Conservation (phyloP, 2,797 vertebrate genomes). For the Mus spretus region DNA sequence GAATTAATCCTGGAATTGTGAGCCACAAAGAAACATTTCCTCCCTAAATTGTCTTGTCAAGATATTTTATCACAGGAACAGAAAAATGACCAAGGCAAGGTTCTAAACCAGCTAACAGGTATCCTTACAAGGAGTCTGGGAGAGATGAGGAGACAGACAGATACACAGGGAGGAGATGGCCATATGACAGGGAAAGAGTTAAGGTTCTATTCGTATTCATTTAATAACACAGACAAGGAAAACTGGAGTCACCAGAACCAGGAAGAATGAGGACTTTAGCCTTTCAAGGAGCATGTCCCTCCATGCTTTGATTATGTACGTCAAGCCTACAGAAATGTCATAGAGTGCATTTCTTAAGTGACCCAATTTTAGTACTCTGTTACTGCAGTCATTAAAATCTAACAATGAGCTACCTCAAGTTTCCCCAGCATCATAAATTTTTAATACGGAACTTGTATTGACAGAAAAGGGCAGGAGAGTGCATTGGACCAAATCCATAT, state of each 20-base stretch:
- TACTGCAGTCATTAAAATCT: background rate
- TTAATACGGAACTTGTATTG: conserved; percentile 13
- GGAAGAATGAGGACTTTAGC: background rate
- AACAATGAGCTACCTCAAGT: background rate
- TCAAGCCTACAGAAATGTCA: background rate
- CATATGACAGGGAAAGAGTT: background rate
- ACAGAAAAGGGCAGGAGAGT: background rate
- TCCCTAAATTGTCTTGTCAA: background rate
- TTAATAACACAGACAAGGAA: background rate
- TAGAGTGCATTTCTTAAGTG: background rate
- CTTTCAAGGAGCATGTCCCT: background rate
- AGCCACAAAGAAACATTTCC: background rate
- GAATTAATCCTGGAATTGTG: background rate
- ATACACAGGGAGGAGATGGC: background rate
- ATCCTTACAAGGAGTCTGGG: background rate
- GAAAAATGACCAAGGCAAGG: background rate
- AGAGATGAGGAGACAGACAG: background rate
- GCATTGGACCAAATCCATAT: background rate
- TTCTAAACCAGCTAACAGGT: background rate
- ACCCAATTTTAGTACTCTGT: background rate
- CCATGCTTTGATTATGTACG: background rate
- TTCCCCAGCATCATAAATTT: conserved; percentile 25
- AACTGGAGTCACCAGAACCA: background rate
- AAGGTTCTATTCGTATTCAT: background rate
- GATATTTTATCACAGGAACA: background rate